Base-by-base conservation (phyloP, 2,113 vertebrate species). In the Lipophrys pholis region DNA sequence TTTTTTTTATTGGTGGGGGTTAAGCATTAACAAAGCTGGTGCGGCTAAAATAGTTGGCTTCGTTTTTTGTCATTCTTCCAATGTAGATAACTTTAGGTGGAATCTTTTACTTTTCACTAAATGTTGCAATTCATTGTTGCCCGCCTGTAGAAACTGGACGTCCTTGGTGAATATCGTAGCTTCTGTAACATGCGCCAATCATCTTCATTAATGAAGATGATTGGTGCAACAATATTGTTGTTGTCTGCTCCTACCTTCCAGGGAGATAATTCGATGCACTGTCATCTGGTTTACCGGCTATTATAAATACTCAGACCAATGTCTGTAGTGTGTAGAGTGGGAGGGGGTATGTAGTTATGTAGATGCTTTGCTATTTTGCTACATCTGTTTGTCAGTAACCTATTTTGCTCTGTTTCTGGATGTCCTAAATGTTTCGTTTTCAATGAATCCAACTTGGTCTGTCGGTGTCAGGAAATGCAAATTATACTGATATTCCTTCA, bases 261-360 rank as follows among this genome's bases (percentile, higher is more conserved):
- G 66, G 63, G 16, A 49, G 21, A 39, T 55, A 15, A 59, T 67
- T 51, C 49, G 3, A 11, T 71, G 53, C 9, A 10, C 16, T 53
- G 56, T 63, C 54, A 74, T 66, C 64, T 51, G 82, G 62, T 57
- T 84, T 63, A 73, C 35, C 42, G 58, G 58, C 40, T 39, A 45
- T 73, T 79, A 91, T 81, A 91, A 90, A 88, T 78, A 80, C 3
- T 8, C 39, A 46, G 49, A 30, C 21, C 21, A 60, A 17, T 41
- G 16, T 48, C 48, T 3, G 6, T 59, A 51, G 17, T 57, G 61
- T 42, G n/a, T 65, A 83, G 69, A 78, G 53, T 10, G 73, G 61
- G 58, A 64, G 71, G 63, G 3, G 35, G 21, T 50, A 8, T 53
- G 66, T 57, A 68, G 62, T 68, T 6, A 56, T 39, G 58, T 6